These are phyloP conservation scores for Crax fasciolata DNA, from an alignment of 2,797 vertebrate genomes.

Conservation along the genomic window DNA sequence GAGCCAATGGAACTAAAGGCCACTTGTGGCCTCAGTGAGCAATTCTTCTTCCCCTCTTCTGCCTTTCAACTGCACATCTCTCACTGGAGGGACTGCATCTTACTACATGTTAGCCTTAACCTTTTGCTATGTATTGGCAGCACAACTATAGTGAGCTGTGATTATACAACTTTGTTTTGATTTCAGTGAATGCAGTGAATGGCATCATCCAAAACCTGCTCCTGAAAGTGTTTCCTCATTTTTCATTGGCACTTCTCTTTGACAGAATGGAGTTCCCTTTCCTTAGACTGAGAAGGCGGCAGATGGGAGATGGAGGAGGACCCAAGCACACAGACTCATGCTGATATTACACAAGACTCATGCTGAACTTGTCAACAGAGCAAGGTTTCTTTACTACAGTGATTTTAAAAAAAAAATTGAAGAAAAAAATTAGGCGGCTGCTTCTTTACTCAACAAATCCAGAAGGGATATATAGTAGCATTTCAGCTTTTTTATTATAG, in stretches of 20 bases:
- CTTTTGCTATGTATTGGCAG: not conserved
- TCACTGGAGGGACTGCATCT: not conserved
- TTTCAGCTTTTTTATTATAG: not conserved
- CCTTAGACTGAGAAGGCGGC: conserved; percentile 47
- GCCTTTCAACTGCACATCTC: not conserved
- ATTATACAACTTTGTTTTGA: not conserved
- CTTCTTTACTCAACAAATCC: conserved; percentile 12
- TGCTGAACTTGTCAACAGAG: conserved; percentile 66
- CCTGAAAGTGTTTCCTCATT: conserved; percentile 28
- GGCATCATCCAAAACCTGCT: conserved; percentile 9
- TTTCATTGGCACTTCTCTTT: conserved; percentile 55
- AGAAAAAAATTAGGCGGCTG: not conserved
- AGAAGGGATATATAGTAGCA: not conserved
- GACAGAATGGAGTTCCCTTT: conserved; percentile 68
- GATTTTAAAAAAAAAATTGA: not conserved
- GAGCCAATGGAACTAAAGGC: not conserved
- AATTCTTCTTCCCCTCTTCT: not conserved
- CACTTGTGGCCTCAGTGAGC: not conserved
- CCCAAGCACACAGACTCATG: conserved; percentile 49
- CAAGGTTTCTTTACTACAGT: conserved; percentile 75
- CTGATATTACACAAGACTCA: conserved; percentile 11
- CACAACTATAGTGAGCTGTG: not conserved
- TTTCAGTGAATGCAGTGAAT: conserved; percentile 12
- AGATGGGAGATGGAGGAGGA: conserved; percentile 72
- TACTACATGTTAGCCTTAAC: not conserved